Conservation (phyloP, 30 jellyfish, hydroid and myxozoan species). For the Turritopsis rubra region DNA sequence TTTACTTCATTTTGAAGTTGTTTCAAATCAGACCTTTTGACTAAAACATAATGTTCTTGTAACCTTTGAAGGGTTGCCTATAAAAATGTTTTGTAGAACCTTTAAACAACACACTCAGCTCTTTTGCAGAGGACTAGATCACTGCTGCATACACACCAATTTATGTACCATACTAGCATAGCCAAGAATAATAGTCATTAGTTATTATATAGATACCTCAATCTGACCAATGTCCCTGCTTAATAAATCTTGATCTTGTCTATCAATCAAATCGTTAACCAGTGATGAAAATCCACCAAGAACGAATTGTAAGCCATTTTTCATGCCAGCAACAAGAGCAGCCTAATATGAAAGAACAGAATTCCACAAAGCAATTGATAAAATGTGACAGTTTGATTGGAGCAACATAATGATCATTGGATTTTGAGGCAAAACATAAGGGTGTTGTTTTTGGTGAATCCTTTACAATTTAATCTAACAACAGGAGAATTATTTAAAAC, state of each 20-base stretch:
- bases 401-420: not conserved
- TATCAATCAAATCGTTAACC: not conserved
- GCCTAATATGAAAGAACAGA: not conserved
- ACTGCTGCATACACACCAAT: too few species aligned
- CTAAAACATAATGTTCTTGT: conserved; percentile 37
- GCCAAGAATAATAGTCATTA: not conserved
- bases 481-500: too few species aligned
- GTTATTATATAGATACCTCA: too few species aligned
- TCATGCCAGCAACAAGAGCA: not conserved
- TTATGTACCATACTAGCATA: not conserved
- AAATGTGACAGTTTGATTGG: too few species aligned
- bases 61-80: not conserved
- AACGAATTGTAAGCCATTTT: not conserved
- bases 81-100: not conserved
- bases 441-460: too few species aligned
- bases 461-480: too few species aligned
- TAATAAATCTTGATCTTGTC: not conserved
- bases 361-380: too few species aligned
- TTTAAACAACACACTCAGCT: not conserved
- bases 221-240: not conserved
- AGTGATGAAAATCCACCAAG: not conserved
- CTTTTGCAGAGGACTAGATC: not conserved
- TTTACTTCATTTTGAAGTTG: conserved; percentile 48
- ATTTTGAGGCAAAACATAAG: too few species aligned
- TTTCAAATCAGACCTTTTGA: conserved; percentile 38